Percentiles rank a stretch among this genome's conserved stretches.
Conservation (phyloP, 2,113 vertebrate species). For the Callaeas wilsoni region DNA sequence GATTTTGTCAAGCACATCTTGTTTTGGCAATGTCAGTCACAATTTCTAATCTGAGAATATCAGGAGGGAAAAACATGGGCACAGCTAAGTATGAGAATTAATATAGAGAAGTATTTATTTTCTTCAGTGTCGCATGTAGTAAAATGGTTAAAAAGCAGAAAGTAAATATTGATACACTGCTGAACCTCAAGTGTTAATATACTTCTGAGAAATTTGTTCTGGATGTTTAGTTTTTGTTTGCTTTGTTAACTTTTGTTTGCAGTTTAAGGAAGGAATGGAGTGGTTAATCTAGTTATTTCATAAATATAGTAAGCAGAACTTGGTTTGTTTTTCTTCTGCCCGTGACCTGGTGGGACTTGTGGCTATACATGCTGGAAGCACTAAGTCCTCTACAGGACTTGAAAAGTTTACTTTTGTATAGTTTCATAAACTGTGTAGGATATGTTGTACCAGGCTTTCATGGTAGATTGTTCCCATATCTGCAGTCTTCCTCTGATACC, state of each 20-base stretch:
- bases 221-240: neutral
- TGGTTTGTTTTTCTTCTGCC: neutral
- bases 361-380: neutral
- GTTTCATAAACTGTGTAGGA: rapidly evolving
- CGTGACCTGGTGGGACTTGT: neutral
- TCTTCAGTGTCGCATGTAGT: neutral
- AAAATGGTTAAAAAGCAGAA: neutral
- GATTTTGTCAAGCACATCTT: neutral
- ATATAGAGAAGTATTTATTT: neutral
- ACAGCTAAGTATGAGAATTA: neutral
- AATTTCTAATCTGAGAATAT: neutral
- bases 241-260: neutral
- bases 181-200: neutral
- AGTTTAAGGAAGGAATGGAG: neutral
- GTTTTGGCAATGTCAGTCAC: neutral
- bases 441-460: neutral
- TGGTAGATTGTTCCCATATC: neutral
- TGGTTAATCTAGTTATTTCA: neutral
- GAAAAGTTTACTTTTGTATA: neutral
- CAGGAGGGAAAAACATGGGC: neutral
- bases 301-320: neutral
- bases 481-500: neutral
- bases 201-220: neutral
- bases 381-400: neutral
- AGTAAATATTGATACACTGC: neutral